Conservation (phyloP, 2,888 invertebrate species). For the Cheilosia soror region DNA sequence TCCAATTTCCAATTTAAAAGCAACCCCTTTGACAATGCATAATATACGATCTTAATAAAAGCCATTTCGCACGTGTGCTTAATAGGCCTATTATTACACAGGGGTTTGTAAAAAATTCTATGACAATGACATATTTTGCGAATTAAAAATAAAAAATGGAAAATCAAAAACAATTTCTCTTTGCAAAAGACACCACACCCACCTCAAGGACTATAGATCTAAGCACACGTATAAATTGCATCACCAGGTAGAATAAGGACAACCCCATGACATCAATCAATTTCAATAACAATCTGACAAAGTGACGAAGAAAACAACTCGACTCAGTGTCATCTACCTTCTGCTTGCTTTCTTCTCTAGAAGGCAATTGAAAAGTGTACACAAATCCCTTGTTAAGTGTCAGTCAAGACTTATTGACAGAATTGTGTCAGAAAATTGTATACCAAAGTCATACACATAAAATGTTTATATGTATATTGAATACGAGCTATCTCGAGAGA, state of each 20-base stretch:
- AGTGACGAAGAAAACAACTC: constrained; percentile 8
- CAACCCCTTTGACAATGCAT: too few relatives aligned
- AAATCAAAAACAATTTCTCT: background rate
- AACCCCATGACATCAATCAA: constrained; percentile 43
- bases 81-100: too few relatives aligned
- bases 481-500: too few relatives aligned
- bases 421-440: background rate
- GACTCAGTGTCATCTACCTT: background rate
- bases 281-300: constrained; percentile 56
- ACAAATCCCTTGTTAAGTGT: constrained; percentile 18
- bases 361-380: constrained; percentile 25
- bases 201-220: background rate
- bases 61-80: too few relatives aligned
- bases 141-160: background rate
- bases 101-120: background rate
- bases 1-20: too few relatives aligned
- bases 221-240: constrained; percentile 1
- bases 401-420: constrained; percentile 47
- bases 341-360: background rate
- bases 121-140: background rate
- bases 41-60: too few relatives aligned
- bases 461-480: too few relatives aligned
- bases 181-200: too few relatives aligned
- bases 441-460: background rate
- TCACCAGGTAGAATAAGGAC: too few relatives aligned